These are phyloP conservation scores for Eupeodes luniger DNA, from an alignment of 2,888 invertebrate species.

Conservation along the genomic window DNA sequence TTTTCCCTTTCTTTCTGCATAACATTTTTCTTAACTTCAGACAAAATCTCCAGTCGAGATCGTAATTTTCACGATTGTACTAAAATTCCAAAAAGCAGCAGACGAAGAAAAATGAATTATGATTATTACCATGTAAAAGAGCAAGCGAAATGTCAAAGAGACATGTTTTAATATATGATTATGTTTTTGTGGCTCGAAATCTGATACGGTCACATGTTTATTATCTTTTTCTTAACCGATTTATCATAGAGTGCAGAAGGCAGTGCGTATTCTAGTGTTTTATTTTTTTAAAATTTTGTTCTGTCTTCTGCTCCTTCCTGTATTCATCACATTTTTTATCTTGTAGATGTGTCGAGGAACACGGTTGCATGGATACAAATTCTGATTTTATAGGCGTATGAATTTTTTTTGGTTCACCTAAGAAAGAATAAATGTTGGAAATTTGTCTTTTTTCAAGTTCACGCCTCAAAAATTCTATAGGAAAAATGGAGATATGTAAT, in stretches of 20 bases:
- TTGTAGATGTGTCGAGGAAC: constrained; percentile 63
- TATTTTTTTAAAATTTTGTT: constrained; percentile 16
- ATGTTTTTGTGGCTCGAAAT: constrained; percentile 84
- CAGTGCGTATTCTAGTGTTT: constrained; percentile 73
- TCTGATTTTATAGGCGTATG: constrained; percentile 70
- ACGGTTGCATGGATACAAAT: constrained; percentile 60
- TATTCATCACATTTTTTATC: constrained; percentile 70
- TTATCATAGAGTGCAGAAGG: constrained; percentile 76
- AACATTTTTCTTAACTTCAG: constrained; percentile 54
- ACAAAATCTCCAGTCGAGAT: constrained; percentile 71
- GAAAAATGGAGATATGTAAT: constrained; percentile 42
- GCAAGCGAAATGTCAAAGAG: constrained; percentile 84
- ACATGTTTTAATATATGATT: constrained; percentile 84
- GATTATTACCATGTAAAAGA: constrained; percentile 84
- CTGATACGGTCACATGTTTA: constrained; percentile 81
- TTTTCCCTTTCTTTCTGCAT: constrained; percentile 29
- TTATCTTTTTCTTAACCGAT: constrained; percentile 75
- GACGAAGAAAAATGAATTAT: constrained; percentile 83
- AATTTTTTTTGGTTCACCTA: constrained; percentile 16
- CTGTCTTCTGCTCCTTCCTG: constrained; percentile 66
- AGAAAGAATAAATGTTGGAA: constrained; percentile 15
- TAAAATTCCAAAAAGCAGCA: constrained; percentile 67
- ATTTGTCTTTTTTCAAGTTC: constrained; percentile 57
- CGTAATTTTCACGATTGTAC: constrained; percentile 73
- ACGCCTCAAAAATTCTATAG: constrained; percentile 62